Evolutionary conservation across 2,113 vertebrate species (phyloP), one percentile per base, ranked within the genome.

Genomic region (Dunckerocampus dactyliophorus): DNA sequence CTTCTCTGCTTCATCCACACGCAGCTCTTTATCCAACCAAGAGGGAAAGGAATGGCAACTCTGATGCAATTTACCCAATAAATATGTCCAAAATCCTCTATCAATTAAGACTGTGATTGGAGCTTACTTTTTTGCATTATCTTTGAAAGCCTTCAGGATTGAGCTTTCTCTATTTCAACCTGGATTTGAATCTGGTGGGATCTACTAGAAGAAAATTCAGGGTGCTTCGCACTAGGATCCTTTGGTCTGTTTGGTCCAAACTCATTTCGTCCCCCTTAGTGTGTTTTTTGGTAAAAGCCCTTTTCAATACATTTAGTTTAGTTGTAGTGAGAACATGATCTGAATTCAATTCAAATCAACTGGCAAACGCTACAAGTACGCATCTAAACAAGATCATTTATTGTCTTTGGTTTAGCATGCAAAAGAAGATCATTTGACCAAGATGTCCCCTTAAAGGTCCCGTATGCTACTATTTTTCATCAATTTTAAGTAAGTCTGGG

Each of bases 191-290:
- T 48, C 59, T 66, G 63, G 72, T 71, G 50, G 48, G 19, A 42
- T 71, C 66, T 69, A 78, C 69, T 67, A 67, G n/a, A 87, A 45
- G 39, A 55, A 73, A n/a, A 79, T 73, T 76, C 19, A 13, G 10
- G 3, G 67, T 60, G 42, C 62, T 63, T 28, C 62, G 22, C 4
- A 37, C 76, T 70, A 47, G 51, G 51, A 50, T 59, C 50, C 4
- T 28, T 51, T 24, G 49, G 20, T 2, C 22, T 22, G 2, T 28
- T 28, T 22, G 22, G 11, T 14, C 6, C 19, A 14, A 50, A 50
- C 48, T 14, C n/a, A 14, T 28, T 52, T 28, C 15, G 21, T 24
- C 8, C 10, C 47, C 19, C 20, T 49, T 21, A 13, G 59, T 73
- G 62, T 47, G 65, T 24, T 15, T 34, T n/a, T 28, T 16, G 3